These are phyloP conservation scores for Ips typographus DNA, from an alignment of 1,140 invertebrate genomes.

Conservation along the genomic window DNA sequence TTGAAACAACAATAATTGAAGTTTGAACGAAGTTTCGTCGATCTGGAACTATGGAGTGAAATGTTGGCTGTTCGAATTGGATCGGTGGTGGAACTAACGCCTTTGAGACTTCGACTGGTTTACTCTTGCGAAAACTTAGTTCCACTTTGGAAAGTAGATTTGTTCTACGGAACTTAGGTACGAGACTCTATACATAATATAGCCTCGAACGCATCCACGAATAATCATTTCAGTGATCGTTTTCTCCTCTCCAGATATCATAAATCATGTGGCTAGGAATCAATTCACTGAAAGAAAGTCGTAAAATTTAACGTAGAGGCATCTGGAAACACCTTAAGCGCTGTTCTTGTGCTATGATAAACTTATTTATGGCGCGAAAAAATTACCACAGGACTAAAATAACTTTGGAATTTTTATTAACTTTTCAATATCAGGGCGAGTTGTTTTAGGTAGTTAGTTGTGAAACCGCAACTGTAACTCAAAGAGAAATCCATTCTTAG, in stretches of 20 bases:
- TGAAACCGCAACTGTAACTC: background rate
- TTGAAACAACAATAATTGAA: conserved; percentile 40
- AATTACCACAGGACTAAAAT: conserved; percentile 17
- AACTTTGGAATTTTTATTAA: background rate
- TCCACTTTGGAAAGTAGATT: background rate
- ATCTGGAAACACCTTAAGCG: conserved; percentile 23
- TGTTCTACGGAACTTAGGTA: background rate
- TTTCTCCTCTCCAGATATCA: background rate
- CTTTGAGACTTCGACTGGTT: background rate
- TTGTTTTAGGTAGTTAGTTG: too few species aligned
- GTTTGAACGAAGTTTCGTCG: conserved; percentile 35
- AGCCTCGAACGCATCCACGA: background rate
- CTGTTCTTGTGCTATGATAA: conserved; percentile 21
- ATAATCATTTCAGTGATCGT: background rate
- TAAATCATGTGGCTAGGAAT: conserved; percentile 14
- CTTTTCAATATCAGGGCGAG: background rate
- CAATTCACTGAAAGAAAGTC: conserved; percentile 15
- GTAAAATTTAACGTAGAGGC: conserved; percentile 20
- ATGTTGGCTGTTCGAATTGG: conserved; percentile 36
- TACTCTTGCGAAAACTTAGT: background rate
- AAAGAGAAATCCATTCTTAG: background rate
- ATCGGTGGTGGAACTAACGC: conserved; percentile 12
- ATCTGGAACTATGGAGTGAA: conserved; percentile 40
- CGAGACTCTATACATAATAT: background rate
- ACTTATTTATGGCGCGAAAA: conserved; percentile 19